Conservation (phyloP, 2,113 vertebrate genomes). For the Scatophagus argus region DNA sequence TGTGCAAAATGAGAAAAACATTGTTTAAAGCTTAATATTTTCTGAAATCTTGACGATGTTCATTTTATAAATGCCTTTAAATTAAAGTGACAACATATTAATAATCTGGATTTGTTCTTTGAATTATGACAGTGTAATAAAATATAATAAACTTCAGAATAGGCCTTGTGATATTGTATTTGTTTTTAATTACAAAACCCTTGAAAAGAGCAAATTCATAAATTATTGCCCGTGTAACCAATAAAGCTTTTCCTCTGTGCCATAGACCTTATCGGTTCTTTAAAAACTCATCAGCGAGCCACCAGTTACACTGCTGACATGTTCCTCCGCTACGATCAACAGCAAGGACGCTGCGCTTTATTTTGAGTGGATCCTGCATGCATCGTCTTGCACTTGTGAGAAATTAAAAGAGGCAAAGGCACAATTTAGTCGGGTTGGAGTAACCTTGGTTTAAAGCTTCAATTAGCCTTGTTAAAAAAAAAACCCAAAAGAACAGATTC, state of each 20-base stretch:
- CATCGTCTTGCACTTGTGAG: neutral
- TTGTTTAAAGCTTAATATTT: too few relatives aligned
- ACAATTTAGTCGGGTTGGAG: neutral
- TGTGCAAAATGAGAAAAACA: too few relatives aligned
- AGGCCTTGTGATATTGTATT: too few relatives aligned
- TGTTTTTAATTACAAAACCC: too few relatives aligned
- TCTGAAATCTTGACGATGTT: too few relatives aligned
- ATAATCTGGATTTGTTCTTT: too few relatives aligned
- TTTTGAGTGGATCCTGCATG: neutral
- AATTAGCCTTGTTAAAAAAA: neutral
- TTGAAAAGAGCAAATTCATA: neutral
- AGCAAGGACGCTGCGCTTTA: neutral
- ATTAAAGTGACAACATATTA: too few relatives aligned
- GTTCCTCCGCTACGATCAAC: neutral
- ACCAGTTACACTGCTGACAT: neutral
- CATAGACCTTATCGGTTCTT: neutral
- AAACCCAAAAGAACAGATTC: neutral
- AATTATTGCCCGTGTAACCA: neutral
- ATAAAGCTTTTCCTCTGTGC: too few relatives aligned
- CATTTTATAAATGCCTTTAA: too few relatives aligned
- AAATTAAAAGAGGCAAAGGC: neutral
- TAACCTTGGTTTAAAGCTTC: neutral
- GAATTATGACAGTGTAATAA: too few relatives aligned
- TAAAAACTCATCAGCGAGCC: neutral
- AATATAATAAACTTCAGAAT: too few relatives aligned